These are phyloP conservation scores for Malurus splendens DNA, from an alignment of 2,797 vertebrate species.

Conservation along the genomic window DNA sequence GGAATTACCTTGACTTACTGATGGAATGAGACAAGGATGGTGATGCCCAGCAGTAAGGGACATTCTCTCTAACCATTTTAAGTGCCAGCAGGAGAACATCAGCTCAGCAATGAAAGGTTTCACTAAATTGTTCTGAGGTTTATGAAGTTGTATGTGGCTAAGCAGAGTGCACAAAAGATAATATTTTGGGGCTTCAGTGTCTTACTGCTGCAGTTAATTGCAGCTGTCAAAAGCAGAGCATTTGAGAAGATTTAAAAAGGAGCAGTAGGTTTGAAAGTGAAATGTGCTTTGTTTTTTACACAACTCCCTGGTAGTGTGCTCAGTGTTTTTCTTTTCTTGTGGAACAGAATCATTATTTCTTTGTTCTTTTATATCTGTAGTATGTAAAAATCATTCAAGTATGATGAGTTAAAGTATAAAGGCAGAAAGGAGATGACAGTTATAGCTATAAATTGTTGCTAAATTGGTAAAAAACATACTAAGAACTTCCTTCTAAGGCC, in stretches of 20 bases:
- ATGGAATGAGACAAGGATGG: neutral
- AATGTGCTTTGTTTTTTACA: neutral
- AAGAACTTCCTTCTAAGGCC: neutral
- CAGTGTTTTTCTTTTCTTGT: neutral
- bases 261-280: neutral
- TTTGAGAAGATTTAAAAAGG: neutral
- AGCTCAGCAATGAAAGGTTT: neutral
- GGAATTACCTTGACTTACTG: neutral
- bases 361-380: neutral
- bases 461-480: neutral
- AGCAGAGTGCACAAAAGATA: neutral
- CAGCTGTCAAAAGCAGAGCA: neutral
- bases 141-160: neutral
- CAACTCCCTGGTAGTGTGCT: neutral
- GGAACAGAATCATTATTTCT: neutral
- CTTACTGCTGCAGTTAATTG: neutral
- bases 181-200: neutral
- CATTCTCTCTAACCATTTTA: rapidly evolving
- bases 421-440: neutral
- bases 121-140: neutral
- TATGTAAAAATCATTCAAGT: neutral
- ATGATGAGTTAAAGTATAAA: neutral
- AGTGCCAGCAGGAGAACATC: neutral
- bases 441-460: neutral
- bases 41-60: neutral